Evolutionary conservation across 2,113 vertebrate genomes (phyloP).

Genomic region (Cebidichthys violaceus): DNA sequence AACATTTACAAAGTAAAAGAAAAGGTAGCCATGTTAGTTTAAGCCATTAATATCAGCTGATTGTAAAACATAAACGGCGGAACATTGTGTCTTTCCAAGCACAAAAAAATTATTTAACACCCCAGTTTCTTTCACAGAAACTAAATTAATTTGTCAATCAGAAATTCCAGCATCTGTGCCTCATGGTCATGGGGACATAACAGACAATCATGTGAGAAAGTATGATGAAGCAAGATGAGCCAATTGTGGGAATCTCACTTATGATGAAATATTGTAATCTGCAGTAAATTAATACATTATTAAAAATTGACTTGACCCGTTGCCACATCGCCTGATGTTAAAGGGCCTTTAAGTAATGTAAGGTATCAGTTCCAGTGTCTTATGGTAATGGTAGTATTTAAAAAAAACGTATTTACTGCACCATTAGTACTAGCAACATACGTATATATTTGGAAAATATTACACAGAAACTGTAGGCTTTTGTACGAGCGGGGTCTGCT

Average conservation of each 20-base stretch:
- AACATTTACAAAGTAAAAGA: neutral
- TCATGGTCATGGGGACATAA: neutral
- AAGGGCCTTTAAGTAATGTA: neutral
- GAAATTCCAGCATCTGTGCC: constrained; percentile 10
- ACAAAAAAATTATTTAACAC: neutral
- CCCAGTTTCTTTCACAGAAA: neutral
- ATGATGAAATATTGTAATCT: neutral
- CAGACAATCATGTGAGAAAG: neutral
- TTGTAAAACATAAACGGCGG: neutral
- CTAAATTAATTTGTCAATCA: neutral
- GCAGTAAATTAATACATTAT: neutral
- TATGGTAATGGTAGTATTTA: neutral
- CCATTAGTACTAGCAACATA: neutral
- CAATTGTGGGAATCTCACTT: neutral
- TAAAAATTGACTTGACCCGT: neutral
- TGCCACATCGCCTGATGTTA: neutral
- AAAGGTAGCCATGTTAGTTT: neutral
- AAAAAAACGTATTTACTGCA: neutral
- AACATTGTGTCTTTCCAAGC: neutral
- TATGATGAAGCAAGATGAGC: neutral
- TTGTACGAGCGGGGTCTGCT: neutral
- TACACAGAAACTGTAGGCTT: neutral
- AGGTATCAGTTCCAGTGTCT: neutral
- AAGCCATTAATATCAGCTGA: neutral
- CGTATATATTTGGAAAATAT: neutral